phyloP scores from a whole-genome alignment of 2,888 invertebrate genomes.

The Drosophila fulvimacula region DNA sequence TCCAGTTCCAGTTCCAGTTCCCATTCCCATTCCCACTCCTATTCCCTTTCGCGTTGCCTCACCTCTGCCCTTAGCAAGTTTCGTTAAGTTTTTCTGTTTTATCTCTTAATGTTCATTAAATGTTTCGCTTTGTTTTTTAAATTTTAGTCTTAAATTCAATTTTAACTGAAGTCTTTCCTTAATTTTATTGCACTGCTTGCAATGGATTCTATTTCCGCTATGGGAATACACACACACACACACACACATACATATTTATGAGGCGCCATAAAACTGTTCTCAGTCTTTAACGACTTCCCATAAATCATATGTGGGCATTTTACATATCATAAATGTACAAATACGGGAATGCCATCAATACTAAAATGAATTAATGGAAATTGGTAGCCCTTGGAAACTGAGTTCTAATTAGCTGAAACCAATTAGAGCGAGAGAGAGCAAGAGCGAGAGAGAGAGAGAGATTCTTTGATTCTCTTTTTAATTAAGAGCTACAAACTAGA shows the following conservation, averaged over 20 bases:
- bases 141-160: constrained; percentile 20
- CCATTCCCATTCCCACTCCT: constrained; percentile 1
- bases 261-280: constrained; percentile 53
- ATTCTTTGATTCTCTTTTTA: neutral
- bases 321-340: constrained; percentile 40
- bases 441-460: neutral
- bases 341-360: constrained; percentile 14
- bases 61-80: constrained; percentile 27
- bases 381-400: constrained; percentile 23
- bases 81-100: constrained; percentile 27
- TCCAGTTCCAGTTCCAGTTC: constrained; percentile 5
- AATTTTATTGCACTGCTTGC: constrained; percentile 28
- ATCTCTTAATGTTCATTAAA: constrained; percentile 54
- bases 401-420: constrained; percentile 23
- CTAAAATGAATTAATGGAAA: constrained; percentile 38
- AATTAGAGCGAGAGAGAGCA: neutral
- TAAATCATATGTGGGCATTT: constrained; percentile 55
- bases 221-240: constrained; percentile 10
- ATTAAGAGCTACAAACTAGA: neutral
- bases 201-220: constrained; percentile 76
- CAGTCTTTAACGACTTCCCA: constrained; percentile 42
- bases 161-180: constrained; percentile 29
- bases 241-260: constrained; percentile 46
- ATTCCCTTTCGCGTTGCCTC: constrained; percentile 16
- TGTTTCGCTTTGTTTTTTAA: constrained; percentile 14